These are phyloP conservation scores for Tokudaia muenninki DNA, from an alignment of 2,797 vertebrate species.

Conservation along the genomic window DNA sequence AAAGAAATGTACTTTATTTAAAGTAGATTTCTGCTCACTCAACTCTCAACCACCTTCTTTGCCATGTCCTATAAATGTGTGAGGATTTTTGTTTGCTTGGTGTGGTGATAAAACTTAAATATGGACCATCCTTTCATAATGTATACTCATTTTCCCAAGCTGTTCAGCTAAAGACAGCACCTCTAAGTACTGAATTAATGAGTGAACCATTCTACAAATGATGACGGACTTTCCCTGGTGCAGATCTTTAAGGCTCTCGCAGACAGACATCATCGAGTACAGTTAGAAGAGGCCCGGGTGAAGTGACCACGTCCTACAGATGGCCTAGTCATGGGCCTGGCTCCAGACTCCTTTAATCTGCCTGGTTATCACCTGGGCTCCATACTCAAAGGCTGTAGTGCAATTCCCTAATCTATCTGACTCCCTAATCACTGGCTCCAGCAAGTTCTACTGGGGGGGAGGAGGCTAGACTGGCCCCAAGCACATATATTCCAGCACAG, in stretches of 20 bases:
- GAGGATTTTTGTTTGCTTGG: slow-evolving; percentile 54
- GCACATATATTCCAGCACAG: accelerated
- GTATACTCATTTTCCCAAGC: slow-evolving; percentile 14
- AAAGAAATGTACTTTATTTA: slow-evolving; percentile 63
- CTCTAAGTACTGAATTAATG: slow-evolving; percentile 53
- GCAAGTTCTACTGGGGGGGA: neutral
- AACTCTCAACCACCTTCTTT: slow-evolving; percentile 3
- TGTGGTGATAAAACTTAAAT: slow-evolving; percentile 43
- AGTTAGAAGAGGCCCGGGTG: slow-evolving; percentile 31
- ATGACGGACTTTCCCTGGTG: slow-evolving; percentile 27
- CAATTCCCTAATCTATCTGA: neutral
- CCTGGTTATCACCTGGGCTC: neutral
- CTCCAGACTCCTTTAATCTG: neutral
- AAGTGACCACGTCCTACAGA: neutral
- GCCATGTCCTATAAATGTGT: neutral
- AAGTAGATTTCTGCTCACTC: slow-evolving; percentile 64
- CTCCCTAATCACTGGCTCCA: neutral
- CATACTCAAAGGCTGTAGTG: neutral
- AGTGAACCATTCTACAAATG: slow-evolving; percentile 28
- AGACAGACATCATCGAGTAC: slow-evolving; percentile 13
- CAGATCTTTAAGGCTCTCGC: neutral
- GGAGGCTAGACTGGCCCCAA: slow-evolving; percentile 15
- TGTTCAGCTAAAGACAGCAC: slow-evolving; percentile 42
- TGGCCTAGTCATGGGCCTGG: neutral
- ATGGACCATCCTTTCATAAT: neutral